A percentile compares a stretch with the other conserved stretches of the same genome.
These are phyloP conservation scores for Sylvilagus floridanus DNA, from an alignment of 2,797 vertebrate species.

Conservation along the genomic window DNA sequence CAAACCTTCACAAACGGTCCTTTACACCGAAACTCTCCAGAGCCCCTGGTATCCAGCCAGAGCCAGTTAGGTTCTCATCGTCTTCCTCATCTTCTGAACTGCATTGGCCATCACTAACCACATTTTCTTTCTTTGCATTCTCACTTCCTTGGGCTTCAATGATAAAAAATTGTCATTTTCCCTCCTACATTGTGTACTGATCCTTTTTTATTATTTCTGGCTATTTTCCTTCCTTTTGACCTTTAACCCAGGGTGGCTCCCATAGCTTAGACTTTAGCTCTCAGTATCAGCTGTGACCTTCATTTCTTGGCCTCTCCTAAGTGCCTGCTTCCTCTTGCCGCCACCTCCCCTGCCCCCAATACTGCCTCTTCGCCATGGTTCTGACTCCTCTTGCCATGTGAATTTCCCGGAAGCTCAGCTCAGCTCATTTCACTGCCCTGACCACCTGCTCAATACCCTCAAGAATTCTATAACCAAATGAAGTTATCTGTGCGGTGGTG, in stretches of 20 bases:
- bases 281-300: neutral
- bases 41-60: slow-evolving; percentile 34
- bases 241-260: neutral
- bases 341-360: neutral
- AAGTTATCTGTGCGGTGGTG: neutral
- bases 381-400: neutral
- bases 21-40: neutral
- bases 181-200: neutral
- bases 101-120: slow-evolving; percentile 25
- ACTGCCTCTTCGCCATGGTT: neutral
- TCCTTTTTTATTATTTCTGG: slow-evolving; percentile 40
- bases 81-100: slow-evolving; percentile 8
- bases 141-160: slow-evolving; percentile 35
- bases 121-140: slow-evolving; percentile 36
- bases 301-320: neutral
- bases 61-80: neutral
- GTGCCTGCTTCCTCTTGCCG: slow-evolving; percentile 45
- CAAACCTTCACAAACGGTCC: neutral
- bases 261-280: neutral
- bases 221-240: neutral
- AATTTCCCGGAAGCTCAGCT: slow-evolving; percentile 2
- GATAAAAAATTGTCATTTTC: slow-evolving; percentile 4
- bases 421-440: neutral
- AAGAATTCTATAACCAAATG: neutral
- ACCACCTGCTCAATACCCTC: neutral